phyloP scores from a whole-genome alignment of 1,140 invertebrate genomes.

The Rhizoglyphus robini region DNA sequence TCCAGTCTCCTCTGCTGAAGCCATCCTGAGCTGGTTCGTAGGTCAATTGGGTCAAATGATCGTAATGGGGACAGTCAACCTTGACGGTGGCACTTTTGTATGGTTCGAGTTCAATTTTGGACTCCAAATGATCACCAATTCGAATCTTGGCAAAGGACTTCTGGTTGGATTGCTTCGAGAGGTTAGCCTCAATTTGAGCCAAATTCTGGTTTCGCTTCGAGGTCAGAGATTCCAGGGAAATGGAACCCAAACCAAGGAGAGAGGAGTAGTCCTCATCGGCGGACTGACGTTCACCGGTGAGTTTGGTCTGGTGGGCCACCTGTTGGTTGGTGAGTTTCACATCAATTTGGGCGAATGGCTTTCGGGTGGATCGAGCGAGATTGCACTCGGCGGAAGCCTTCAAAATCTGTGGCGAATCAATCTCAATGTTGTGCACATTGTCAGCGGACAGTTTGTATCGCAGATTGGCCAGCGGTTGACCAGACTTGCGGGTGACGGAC shows the following conservation, averaged over 20 bases:
- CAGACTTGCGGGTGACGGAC: not conserved
- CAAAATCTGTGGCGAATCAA: not conserved
- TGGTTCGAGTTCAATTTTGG: not conserved
- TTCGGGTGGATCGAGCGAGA: not conserved
- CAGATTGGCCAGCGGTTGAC: not conserved
- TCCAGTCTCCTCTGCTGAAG: not conserved
- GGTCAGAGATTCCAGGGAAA: not conserved
- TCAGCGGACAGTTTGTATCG: not conserved
- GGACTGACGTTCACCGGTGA: not conserved
- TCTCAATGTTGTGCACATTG: not conserved
- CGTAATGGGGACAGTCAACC: not conserved
- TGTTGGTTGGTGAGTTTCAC: not conserved
- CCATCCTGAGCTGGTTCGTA: not conserved
- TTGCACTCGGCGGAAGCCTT: not conserved
- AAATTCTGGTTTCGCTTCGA: not conserved
- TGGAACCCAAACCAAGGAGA: not conserved
- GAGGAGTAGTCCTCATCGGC: not conserved
- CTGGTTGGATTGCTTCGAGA: not conserved
- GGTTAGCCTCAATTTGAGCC: not conserved
- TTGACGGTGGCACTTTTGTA: not conserved
- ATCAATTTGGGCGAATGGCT: not conserved
- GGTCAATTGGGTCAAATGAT: not conserved
- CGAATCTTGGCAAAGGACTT: not conserved
- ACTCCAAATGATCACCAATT: not conserved
- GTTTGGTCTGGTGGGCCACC: not conserved